Evolutionary conservation across 2,113 vertebrate genomes (phyloP).

Genomic region (Thunnus maccoyii): DNA sequence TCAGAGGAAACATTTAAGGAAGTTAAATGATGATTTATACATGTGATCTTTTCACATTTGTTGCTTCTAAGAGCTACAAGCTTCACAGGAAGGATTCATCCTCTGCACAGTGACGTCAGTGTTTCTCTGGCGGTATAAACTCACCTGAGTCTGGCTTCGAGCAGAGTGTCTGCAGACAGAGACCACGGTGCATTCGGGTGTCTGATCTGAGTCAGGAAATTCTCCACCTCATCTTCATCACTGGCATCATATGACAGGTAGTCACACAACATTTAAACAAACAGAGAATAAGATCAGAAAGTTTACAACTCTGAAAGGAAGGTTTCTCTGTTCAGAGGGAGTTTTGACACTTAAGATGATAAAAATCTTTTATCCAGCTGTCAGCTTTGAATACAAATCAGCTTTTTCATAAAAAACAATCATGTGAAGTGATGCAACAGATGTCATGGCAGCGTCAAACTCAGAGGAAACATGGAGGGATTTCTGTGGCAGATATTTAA

Average conservation of each 20-base stretch:
- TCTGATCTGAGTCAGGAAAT: constrained; percentile 58
- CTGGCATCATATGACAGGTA: constrained; percentile 48
- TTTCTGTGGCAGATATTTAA: too few species aligned
- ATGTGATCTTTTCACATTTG: too few species aligned
- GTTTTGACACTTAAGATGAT: neutral
- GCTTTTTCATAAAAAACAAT: too few species aligned
- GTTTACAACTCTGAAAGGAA: neutral
- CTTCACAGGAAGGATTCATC: too few species aligned
- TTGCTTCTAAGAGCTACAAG: too few species aligned
- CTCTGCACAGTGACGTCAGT: too few species aligned
- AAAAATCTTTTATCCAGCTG: neutral
- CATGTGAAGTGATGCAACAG: too few species aligned
- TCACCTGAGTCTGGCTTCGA: constrained; percentile 68
- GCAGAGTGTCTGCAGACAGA: constrained; percentile 55
- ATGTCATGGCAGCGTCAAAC: neutral
- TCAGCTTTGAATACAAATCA: too few species aligned
- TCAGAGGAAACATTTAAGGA: neutral
- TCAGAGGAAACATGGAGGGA: too few species aligned
- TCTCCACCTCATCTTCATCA: constrained; percentile 64
- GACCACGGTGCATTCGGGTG: constrained; percentile 57
- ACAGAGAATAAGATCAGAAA: too few species aligned
- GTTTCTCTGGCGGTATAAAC: neutral
- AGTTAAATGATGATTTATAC: too few species aligned
- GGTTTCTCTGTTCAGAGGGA: neutral
- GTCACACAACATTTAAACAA: neutral